Conservation (phyloP, 2,113 vertebrate species). For the Nicator chloris region DNA sequence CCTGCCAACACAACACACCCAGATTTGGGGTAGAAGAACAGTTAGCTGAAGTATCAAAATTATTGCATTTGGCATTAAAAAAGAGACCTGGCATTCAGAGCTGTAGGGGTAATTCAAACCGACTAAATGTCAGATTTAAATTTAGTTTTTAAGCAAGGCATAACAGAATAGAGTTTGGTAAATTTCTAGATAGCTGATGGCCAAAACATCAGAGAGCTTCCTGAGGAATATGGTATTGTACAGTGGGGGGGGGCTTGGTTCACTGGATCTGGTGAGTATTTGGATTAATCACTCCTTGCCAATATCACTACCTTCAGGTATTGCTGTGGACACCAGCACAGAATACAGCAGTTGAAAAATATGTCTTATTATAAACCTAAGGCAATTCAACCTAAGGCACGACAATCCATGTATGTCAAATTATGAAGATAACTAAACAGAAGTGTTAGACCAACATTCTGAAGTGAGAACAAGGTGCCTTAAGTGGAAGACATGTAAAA, state of each 20-base stretch:
- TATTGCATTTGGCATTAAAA: neutral
- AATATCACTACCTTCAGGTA: neutral
- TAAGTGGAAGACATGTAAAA: constrained; percentile 40
- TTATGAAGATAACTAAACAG: neutral
- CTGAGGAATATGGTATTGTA: neutral
- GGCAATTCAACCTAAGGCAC: neutral
- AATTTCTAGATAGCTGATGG: neutral
- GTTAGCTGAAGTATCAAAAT: neutral
- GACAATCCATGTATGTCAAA: neutral
- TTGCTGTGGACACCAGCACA: neutral
- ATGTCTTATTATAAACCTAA: neutral
- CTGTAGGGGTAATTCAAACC: neutral
- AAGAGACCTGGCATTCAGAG: neutral
- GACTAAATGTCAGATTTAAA: neutral
- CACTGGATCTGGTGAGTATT: neutral
- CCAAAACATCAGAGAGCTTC: neutral
- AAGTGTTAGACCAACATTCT: constrained; percentile 27
- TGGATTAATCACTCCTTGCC: neutral
- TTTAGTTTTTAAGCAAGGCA: neutral
- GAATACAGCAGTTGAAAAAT: neutral
- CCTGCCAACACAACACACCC: neutral
- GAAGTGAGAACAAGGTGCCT: constrained; percentile 29
- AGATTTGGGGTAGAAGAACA: neutral
- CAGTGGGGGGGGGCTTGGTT: neutral
- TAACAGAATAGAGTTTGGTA: neutral